Conservation (phyloP, 2,113 vertebrate genomes). For the Leuciscus idus region DNA sequence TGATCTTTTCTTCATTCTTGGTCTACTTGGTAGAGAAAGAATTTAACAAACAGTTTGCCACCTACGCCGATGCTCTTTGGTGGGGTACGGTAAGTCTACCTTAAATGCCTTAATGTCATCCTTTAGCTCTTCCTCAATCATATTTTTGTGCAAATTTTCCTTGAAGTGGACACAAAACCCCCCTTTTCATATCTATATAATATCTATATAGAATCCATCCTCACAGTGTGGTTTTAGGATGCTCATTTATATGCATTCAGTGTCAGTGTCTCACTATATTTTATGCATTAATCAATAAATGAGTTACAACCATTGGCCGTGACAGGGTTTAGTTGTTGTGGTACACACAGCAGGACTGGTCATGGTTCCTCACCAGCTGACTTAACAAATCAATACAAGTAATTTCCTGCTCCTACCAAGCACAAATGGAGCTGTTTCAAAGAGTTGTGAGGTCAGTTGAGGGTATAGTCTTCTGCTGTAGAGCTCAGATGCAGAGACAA, state of each 20-base stretch:
- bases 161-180: not conserved
- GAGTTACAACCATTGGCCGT: not conserved
- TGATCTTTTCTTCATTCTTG: conserved; percentile 99
- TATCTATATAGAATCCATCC: not conserved
- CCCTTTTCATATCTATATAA: not conserved
- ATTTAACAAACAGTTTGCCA: conserved; percentile 94
- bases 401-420: conserved; percentile 61
- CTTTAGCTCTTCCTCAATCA: not conserved
- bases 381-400: conserved; percentile 66
- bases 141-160: not conserved
- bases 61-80: conserved; percentile 97
- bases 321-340: conserved; percentile 9
- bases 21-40: conserved; percentile 99
- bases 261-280: not conserved
- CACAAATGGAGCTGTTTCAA: conserved; percentile 40
- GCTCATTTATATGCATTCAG: not conserved
- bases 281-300: conserved; percentile 12
- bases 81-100: conserved; percentile 94
- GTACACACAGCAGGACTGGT: not conserved
- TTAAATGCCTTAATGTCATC: not conserved
- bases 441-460: conserved; percentile 45
- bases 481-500: conserved; percentile 7
- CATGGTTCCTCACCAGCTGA: conserved; percentile 40
- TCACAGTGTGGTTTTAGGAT: not conserved
- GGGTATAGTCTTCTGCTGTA: conserved; percentile 21